Conservation (phyloP, 2,113 vertebrate species). For the Colaptes auratus region DNA sequence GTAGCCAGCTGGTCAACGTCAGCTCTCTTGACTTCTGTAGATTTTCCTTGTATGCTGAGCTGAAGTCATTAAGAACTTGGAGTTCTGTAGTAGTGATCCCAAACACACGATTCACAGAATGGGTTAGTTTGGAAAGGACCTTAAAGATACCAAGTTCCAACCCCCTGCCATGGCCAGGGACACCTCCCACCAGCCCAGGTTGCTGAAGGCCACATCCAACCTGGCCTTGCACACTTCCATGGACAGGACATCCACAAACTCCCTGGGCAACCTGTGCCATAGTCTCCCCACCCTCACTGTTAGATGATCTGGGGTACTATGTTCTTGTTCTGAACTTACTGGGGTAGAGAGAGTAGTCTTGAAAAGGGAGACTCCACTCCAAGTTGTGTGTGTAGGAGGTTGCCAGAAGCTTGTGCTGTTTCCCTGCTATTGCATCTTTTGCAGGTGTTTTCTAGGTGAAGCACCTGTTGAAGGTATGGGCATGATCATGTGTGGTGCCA, state of each 20-base stretch:
- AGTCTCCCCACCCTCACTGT: no score
- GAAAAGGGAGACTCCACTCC: not conserved
- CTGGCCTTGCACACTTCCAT: no score
- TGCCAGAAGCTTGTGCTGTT: not conserved
- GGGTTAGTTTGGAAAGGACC: no score
- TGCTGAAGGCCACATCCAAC: no score
- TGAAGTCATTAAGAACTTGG: not conserved
- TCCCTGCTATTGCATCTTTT: not conserved
- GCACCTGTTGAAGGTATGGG: not conserved
- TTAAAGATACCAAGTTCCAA: no score
- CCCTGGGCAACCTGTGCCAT: no score
- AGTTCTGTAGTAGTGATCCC: not conserved
- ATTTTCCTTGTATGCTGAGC: not conserved
- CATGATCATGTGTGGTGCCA: not conserved
- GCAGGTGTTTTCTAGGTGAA: not conserved
- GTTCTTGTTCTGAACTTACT: not conserved
- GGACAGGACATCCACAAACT: no score
- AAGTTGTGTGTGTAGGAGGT: not conserved
- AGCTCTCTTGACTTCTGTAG: not conserved
- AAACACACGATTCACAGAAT: not conserved
- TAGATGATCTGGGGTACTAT: not conserved
- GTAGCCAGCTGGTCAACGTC: not conserved
- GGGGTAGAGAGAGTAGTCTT: not conserved
- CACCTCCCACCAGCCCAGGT: no score
- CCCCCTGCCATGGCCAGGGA: no score